Conservation (phyloP, 2,797 vertebrate species). For the Caiman crocodilus region DNA sequence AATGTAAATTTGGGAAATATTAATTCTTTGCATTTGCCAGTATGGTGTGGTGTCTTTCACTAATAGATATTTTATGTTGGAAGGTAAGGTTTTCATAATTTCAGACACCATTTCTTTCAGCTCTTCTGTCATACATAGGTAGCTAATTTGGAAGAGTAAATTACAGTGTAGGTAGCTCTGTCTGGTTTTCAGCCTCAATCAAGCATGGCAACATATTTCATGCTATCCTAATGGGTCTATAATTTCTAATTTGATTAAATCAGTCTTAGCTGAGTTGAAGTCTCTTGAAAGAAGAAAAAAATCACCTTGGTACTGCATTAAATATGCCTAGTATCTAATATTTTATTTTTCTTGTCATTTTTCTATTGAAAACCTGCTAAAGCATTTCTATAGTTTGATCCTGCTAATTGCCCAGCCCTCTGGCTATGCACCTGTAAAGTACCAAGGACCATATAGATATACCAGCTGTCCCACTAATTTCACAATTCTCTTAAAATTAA, state of each 20-base stretch:
- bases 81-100: not conserved
- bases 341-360: not conserved
- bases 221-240: not conserved
- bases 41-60: not conserved
- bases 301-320: not conserved
- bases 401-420: not conserved
- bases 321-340: not conserved
- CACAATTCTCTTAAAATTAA: not conserved
- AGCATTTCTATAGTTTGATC: not conserved
- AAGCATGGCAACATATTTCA: not conserved
- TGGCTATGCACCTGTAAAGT: not conserved
- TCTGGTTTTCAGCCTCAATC: not conserved
- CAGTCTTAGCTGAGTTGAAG: not conserved
- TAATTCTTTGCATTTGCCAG: not conserved
- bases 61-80: not conserved
- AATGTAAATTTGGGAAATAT: not conserved
- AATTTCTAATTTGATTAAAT: not conserved
- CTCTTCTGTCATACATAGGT: not conserved
- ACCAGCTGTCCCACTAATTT: not conserved
- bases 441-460: fast-evolving
- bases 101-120: not conserved
- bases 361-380: not conserved
- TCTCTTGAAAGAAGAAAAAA: not conserved
- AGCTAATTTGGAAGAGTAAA: not conserved
- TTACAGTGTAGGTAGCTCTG: not conserved